These are phyloP conservation scores for Myodes glareolus DNA, from an alignment of 2,113 vertebrate genomes.

Conservation along the genomic window DNA sequence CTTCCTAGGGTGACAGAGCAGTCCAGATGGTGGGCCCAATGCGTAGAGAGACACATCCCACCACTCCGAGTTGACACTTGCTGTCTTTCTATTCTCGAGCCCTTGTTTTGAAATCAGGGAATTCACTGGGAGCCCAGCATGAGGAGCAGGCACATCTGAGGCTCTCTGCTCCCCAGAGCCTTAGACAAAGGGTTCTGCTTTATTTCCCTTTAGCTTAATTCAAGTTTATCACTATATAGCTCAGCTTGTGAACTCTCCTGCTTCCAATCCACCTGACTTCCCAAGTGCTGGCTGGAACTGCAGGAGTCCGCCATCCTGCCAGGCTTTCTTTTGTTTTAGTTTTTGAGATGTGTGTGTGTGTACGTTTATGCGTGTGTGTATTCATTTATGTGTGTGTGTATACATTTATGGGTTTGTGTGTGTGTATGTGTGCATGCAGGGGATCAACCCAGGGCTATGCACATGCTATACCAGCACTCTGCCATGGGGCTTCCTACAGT, in stretches of 20 bases:
- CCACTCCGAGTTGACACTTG: neutral
- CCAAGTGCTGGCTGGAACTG: neutral
- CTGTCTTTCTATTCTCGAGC: neutral
- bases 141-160: neutral
- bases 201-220: neutral
- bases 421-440: neutral
- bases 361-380: neutral
- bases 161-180: neutral
- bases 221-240: neutral
- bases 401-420: neutral
- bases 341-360: neutral
- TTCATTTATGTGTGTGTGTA: neutral
- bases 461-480: neutral
- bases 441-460: too few relatives aligned
- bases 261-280: neutral
- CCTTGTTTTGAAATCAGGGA: neutral
- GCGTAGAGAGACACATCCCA: too few relatives aligned
- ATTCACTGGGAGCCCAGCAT: neutral
- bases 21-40: neutral
- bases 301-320: too few relatives aligned
- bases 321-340: neutral
- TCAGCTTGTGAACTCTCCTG: neutral
- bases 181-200: neutral
- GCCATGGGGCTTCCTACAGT: neutral
- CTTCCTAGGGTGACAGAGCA: neutral